Conservation (phyloP, 1,140 invertebrate genomes). For the Aphis craccivora region DNA sequence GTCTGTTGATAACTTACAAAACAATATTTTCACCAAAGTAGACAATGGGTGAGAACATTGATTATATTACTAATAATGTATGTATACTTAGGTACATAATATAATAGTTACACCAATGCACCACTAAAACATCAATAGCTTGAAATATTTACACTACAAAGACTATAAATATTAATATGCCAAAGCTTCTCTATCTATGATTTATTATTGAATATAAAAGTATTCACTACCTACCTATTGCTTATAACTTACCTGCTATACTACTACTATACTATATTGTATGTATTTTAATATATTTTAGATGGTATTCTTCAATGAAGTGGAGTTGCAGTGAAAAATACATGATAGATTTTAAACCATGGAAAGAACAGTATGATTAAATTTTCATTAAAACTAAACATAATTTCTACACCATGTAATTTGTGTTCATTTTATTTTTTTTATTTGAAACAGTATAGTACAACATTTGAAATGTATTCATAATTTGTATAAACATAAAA, state of each 20-base stretch:
- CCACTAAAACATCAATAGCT: neutral
- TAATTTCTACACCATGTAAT: neutral
- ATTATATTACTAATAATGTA: neutral
- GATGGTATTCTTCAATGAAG: constrained; percentile 40
- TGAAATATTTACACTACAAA: neutral
- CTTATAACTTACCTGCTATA: no score
- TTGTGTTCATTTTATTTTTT: neutral
- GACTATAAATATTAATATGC: neutral
- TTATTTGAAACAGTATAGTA: neutral
- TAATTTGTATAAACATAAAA: neutral
- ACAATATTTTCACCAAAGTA: constrained; percentile 4
- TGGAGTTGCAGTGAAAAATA: constrained; percentile 31
- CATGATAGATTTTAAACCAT: constrained; percentile 23
- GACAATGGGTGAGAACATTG: constrained; percentile 14
- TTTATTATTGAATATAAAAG: neutral
- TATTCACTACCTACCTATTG: neutral
- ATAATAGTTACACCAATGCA: neutral
- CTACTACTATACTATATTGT: neutral
- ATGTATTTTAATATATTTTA: neutral
- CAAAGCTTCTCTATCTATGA: neutral
- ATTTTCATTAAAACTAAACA: neutral
- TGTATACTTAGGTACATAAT: neutral
- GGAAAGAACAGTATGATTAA: neutral
- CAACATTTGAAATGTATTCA: neutral
- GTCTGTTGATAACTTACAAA: constrained; percentile 26